These are phyloP conservation scores for Synodontis membranacea DNA, from an alignment of 2,113 vertebrate species.

Conservation along the genomic window DNA sequence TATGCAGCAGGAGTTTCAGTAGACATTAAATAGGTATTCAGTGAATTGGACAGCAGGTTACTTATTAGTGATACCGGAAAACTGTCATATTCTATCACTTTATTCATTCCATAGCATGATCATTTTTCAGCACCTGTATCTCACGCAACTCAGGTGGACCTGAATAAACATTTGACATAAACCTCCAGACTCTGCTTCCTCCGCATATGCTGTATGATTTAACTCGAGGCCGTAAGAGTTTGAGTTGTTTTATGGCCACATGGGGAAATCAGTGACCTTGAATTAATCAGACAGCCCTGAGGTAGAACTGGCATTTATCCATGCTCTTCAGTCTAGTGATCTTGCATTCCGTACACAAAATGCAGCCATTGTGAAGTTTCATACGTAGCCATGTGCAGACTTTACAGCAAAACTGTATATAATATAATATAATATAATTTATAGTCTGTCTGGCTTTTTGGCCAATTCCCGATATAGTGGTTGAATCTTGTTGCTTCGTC, in stretches of 20 bases:
- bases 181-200: not conserved
- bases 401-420: not conserved
- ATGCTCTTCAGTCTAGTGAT: conserved; percentile 31
- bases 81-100: not conserved
- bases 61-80: not conserved
- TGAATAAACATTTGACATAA: not conserved
- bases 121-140: not conserved
- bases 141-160: not conserved
- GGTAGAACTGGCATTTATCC: conserved; percentile 49
- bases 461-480: not conserved
- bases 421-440: not conserved
- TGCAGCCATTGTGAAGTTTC: conserved; percentile 1
- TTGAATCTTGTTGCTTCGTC: not conserved
- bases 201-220: conserved; percentile 15
- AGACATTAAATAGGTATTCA: not conserved
- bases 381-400: not conserved
- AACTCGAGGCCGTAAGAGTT: not conserved
- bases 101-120: not conserved
- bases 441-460: not conserved
- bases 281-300: conserved; percentile 49
- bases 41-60: not conserved
- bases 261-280: conserved; percentile 44
- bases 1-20: too few relatives aligned
- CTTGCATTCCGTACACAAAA: conserved; percentile 18
- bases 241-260: conserved; percentile 19